Percentiles rank a stretch among this genome's conserved stretches.
Conservation (phyloP, 2,113 vertebrate species). For the Puma concolor region DNA sequence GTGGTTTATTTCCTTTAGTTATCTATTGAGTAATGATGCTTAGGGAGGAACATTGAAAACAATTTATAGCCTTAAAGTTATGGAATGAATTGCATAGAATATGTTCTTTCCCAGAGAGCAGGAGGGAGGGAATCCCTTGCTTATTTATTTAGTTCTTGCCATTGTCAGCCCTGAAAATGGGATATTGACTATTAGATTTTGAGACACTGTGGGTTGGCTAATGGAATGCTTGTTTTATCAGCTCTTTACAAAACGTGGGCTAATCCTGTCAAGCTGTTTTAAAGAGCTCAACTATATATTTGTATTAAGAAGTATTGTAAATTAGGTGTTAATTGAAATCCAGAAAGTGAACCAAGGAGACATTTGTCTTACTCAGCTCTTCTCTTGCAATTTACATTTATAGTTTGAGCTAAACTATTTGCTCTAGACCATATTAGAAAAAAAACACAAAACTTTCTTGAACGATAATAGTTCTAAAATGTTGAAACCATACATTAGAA, state of each 20-base stretch:
- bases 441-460: neutral
- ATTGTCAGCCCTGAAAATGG: neutral
- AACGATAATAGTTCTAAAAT: neutral
- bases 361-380: constrained; percentile 32
- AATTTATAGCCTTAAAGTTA: neutral
- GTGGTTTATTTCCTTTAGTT: constrained; percentile 7
- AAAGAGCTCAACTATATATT: constrained; percentile 42
- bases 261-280: neutral
- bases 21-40: neutral
- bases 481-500: neutral
- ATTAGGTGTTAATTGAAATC: constrained; percentile 68
- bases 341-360: neutral
- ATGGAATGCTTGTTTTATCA: constrained; percentile 42
- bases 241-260: constrained; percentile 7
- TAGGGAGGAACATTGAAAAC: neutral
- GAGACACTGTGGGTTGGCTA: constrained; percentile 2
- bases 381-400: constrained; percentile 1
- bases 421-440: neutral
- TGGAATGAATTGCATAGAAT: neutral
- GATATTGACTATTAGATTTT: constrained; percentile 48
- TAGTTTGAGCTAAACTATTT: constrained; percentile 32
- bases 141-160: constrained; percentile 61
- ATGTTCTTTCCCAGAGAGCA: neutral
- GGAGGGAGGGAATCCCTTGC: neutral
- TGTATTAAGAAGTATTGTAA: constrained; percentile 59